phyloP scores from a whole-genome alignment of 2,888 invertebrate genomes.

The Chorisops tibialis region DNA sequence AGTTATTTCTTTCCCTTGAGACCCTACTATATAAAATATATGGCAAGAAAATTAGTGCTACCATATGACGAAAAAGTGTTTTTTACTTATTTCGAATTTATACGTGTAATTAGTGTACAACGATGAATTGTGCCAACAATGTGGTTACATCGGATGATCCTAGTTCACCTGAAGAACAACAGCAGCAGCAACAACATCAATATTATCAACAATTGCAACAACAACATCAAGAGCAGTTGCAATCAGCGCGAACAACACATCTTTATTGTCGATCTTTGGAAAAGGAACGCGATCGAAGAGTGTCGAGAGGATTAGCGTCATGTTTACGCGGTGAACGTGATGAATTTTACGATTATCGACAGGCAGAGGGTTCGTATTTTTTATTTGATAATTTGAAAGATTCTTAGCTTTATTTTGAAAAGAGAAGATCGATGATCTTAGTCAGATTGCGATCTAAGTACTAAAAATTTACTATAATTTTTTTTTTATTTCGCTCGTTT shows the following conservation, averaged over 20 bases:
- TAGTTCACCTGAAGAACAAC: conserved; percentile 16
- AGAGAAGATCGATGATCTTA: too few relatives aligned
- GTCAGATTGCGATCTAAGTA: too few relatives aligned
- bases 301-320: conserved; percentile 50
- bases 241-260: conserved; percentile 40
- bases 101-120: not conserved
- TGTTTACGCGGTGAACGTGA: conserved; percentile 52
- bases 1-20: too few relatives aligned
- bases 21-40: too few relatives aligned
- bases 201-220: conserved; percentile 11
- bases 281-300: conserved; percentile 43
- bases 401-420: too few relatives aligned
- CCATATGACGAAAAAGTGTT: too few relatives aligned
- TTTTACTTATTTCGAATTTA: too few relatives aligned
- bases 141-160: conserved; percentile 40
- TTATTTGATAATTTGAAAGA: too few relatives aligned
- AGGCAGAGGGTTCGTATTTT: conserved; percentile 36
- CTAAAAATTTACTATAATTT: too few relatives aligned
- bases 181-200: conserved; percentile 8
- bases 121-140: conserved; percentile 51
- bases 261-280: conserved; percentile 43
- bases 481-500: too few relatives aligned
- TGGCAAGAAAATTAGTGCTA: too few relatives aligned
- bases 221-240: conserved; percentile 9
- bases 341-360: conserved; percentile 43